These are phyloP conservation scores for Gryon sp. DNA, from an alignment of 1,140 invertebrate genomes.

Conservation along the genomic window DNA sequence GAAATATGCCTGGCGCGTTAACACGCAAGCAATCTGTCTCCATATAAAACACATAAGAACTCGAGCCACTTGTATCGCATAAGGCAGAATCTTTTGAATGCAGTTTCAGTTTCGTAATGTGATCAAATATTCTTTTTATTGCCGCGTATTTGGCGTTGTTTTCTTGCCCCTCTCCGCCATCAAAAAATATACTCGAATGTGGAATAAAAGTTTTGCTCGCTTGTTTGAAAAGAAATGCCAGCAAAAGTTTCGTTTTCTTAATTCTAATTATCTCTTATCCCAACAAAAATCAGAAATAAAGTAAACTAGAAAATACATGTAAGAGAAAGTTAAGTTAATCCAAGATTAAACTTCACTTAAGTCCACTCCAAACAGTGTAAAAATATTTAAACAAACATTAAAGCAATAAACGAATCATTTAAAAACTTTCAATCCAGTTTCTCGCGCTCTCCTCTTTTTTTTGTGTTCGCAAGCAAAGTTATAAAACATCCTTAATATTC, in stretches of 20 bases:
- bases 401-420: conserved; percentile 3
- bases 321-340: conserved; percentile 22
- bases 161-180: neutral
- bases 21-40: conserved; percentile 43
- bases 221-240: neutral
- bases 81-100: conserved; percentile 3
- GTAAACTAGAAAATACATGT: neutral
- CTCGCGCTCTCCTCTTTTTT: too few relatives aligned
- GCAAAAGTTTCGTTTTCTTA: neutral
- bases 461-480: too few relatives aligned
- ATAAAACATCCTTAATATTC: conserved; percentile 11
- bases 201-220: neutral
- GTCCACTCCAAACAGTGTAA: neutral
- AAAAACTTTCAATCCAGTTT: conserved; percentile 8
- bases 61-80: conserved; percentile 33
- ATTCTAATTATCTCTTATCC: conserved; percentile 2
- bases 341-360: conserved; percentile 2
- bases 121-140: conserved; percentile 11
- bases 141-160: neutral
- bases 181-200: neutral
- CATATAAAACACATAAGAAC: conserved; percentile 51
- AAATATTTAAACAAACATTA: conserved; percentile 28
- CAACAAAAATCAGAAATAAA: conserved; percentile 2
- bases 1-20: conserved; percentile 47
- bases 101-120: conserved; percentile 5